These are phyloP conservation scores for Amiota communis DNA, from an alignment of 2,888 invertebrate genomes.

Conservation along the genomic window DNA sequence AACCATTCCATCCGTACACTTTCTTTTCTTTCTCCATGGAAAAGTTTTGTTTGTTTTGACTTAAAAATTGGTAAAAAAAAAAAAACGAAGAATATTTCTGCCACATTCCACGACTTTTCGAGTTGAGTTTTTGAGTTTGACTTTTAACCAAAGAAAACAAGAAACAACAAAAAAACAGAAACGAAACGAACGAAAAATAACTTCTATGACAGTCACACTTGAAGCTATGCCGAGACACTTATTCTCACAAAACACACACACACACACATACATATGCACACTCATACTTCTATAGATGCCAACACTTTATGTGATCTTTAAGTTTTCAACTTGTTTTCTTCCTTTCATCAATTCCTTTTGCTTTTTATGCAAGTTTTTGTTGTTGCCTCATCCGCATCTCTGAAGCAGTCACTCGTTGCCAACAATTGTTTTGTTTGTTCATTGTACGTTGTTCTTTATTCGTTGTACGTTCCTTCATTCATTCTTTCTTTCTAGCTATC, in stretches of 20 bases:
- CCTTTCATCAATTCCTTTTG: background rate
- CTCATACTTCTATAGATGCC: background rate
- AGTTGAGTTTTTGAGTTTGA: constrained; percentile 32
- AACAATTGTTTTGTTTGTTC: background rate
- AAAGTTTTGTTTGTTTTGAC: constrained; percentile 22
- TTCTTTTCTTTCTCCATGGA: constrained; percentile 31
- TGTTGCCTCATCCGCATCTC: background rate
- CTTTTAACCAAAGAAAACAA: constrained; percentile 30
- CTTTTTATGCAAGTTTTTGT: constrained; percentile 19
- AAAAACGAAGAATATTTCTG: background rate
- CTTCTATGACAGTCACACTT: constrained; percentile 16
- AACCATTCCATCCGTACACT: constrained; percentile 18
- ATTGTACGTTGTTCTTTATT: constrained; percentile 1
- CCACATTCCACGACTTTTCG: constrained; percentile 43
- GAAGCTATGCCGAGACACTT: background rate
- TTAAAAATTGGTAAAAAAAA: too few species aligned
- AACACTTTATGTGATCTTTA: constrained; percentile 23
- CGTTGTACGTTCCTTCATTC: constrained; percentile 13
- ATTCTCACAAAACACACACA: constrained; percentile 1
- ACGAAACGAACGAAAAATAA: background rate
- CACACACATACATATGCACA: constrained; percentile 9
- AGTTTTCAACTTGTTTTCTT: constrained; percentile 13
- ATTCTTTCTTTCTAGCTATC: too few species aligned
- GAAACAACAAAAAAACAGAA: constrained; percentile 29
- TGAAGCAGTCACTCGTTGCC: background rate